phyloP scores from a whole-genome alignment of 2,113 vertebrate genomes.

The Cacatua alba region DNA sequence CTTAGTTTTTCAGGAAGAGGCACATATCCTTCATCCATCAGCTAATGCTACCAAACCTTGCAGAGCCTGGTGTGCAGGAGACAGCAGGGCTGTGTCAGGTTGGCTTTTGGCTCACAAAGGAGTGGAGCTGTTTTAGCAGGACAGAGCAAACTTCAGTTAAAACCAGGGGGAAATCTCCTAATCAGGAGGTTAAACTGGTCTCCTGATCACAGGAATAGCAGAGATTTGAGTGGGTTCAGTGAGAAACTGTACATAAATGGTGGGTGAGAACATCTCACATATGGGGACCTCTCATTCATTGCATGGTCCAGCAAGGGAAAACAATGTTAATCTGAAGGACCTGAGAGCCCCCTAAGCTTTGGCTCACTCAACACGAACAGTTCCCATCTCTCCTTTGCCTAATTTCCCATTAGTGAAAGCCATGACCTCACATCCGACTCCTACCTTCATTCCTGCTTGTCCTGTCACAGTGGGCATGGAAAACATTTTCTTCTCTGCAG shows the following conservation, averaged over 20 bases:
- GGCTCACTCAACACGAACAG: neutral
- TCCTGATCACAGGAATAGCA: neutral
- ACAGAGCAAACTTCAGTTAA: neutral
- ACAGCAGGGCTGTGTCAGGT: neutral
- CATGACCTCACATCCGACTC: neutral
- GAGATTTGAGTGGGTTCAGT: neutral
- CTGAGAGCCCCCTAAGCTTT: neutral
- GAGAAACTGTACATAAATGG: neutral
- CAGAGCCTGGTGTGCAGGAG: accelerated
- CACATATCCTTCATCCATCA: neutral
- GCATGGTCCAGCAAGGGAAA: neutral
- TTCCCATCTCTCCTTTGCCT: neutral
- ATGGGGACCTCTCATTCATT: neutral
- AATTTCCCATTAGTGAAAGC: neutral
- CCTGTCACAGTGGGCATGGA: neutral
- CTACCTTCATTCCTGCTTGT: neutral
- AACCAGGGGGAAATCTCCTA: neutral
- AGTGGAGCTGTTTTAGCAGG: neutral
- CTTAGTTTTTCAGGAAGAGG: neutral
- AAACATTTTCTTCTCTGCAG: neutral
- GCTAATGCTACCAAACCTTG: neutral
- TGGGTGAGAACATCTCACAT: neutral
- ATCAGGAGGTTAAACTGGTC: neutral
- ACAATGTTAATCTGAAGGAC: neutral
- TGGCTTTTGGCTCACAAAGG: neutral